Evolutionary conservation across 2,113 vertebrate species (phyloP).

Genomic region (Herpetotheres cachinnans): DNA sequence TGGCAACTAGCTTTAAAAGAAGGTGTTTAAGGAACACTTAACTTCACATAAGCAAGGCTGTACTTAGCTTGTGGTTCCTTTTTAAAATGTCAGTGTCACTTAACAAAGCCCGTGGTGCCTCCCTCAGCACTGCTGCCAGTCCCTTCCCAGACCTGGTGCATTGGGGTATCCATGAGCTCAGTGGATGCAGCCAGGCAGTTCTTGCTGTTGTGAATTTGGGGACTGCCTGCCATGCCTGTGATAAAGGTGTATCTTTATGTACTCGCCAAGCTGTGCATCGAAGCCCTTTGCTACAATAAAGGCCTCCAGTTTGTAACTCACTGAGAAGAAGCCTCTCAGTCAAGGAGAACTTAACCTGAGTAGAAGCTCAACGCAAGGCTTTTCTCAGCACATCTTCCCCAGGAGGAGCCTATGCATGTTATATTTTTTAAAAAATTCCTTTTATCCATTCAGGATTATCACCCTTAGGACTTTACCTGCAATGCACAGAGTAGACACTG

Average conservation of each 20-base stretch:
- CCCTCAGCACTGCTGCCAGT: not conserved
- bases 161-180: fast-evolving
- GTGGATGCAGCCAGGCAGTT: not conserved
- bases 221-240: not conserved
- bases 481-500: not conserved
- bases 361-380: not conserved
- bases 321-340: not conserved
- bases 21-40: not conserved
- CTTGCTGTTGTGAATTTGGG: not conserved
- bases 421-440: not conserved
- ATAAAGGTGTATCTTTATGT: not conserved
- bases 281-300: not conserved
- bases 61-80: not conserved
- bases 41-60: not conserved
- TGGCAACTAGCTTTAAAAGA: not conserved
- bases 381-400: not conserved
- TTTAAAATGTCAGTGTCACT: not conserved
- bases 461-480: not conserved
- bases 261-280: not conserved
- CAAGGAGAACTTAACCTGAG: not conserved
- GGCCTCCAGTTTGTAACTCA: not conserved
- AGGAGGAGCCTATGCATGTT: not conserved
- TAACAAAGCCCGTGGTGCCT: not conserved
- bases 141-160: not conserved
- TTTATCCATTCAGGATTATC: not conserved